Conservation (phyloP, 2,888 invertebrate genomes). For the Volucella inanis region DNA sequence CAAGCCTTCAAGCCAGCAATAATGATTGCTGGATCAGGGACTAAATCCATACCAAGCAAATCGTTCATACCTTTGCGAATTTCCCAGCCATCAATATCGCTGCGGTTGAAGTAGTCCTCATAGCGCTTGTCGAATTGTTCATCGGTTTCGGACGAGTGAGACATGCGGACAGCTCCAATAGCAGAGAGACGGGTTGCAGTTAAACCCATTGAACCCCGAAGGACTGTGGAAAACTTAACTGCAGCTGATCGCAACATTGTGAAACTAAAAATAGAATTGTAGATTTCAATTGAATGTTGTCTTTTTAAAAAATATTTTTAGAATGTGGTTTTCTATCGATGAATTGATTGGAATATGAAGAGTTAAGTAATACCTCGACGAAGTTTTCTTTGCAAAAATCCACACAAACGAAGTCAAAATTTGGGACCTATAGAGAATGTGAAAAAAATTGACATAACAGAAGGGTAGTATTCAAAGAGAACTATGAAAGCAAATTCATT, state of each 20-base stretch:
- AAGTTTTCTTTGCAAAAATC: conserved; percentile 51
- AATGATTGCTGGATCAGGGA: conserved; percentile 96
- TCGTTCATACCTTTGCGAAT: conserved; percentile 96
- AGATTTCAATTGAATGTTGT: not conserved
- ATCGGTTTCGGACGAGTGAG: conserved; percentile 88
- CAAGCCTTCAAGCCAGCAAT: conserved; percentile 94
- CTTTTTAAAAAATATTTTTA: not conserved
- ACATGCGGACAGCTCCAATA: conserved; percentile 79
- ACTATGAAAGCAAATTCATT: not conserved
- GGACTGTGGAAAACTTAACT: conserved; percentile 82
- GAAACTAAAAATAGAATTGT: conserved; percentile 33
- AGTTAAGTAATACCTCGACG: conserved; percentile 79
- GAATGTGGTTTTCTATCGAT: not conserved
- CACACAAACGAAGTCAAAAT: conserved; percentile 41
- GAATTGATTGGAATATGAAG: conserved; percentile 64
- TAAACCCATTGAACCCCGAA: conserved; percentile 80
- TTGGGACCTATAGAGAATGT: conserved; percentile 43
- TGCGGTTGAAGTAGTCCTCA: conserved; percentile 92
- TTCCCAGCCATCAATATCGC: conserved; percentile 97
- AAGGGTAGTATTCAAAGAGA: conserved; percentile 30
- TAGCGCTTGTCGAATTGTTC: conserved; percentile 94
- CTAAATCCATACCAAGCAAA: conserved; percentile 93
- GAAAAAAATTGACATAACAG: conserved; percentile 47
- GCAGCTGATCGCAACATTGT: conserved; percentile 85
- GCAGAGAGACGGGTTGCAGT: conserved; percentile 78